phyloP scores from a whole-genome alignment of 2,113 vertebrate species.

The Pantherophis guttatus region DNA sequence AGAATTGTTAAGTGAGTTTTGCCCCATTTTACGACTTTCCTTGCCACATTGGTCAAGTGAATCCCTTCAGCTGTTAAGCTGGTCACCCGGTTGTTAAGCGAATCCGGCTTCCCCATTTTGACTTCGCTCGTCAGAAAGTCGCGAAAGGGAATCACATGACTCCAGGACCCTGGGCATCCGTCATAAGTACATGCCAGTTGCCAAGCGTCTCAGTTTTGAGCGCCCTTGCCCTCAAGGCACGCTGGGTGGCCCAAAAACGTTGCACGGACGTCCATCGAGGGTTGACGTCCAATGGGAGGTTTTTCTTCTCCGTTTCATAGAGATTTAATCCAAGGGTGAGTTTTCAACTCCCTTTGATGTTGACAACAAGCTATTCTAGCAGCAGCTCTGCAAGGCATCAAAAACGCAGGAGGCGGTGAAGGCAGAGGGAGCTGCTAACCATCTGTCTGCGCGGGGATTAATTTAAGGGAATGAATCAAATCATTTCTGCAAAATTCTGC shows the following conservation, averaged over 20 bases:
- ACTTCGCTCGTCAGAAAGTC: background rate
- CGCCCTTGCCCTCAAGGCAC: background rate
- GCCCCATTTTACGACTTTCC: background rate
- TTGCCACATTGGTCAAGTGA: background rate
- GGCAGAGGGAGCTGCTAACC: background rate
- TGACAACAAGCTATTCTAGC: background rate
- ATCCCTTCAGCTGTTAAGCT: no score
- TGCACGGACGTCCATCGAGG: background rate
- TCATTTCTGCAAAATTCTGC: background rate
- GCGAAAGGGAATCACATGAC: background rate
- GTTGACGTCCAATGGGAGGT: background rate
- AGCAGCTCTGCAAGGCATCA: background rate
- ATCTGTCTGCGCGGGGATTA: background rate
- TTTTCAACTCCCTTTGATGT: background rate
- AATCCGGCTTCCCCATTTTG: background rate
- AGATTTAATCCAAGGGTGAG: background rate
- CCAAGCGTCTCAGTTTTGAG: no score
- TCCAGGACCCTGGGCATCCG: no score
- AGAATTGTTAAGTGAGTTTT: background rate
- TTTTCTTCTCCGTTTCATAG: background rate
- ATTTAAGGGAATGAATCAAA: background rate
- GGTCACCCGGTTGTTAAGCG: no score
- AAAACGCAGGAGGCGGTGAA: background rate
- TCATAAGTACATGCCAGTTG: background rate
- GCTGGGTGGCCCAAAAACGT: no score